A percentile compares a stretch with the other conserved stretches of the same genome.
phyloP scores from a whole-genome alignment of 2,797 vertebrate species.

The Mastacembelus armatus region DNA sequence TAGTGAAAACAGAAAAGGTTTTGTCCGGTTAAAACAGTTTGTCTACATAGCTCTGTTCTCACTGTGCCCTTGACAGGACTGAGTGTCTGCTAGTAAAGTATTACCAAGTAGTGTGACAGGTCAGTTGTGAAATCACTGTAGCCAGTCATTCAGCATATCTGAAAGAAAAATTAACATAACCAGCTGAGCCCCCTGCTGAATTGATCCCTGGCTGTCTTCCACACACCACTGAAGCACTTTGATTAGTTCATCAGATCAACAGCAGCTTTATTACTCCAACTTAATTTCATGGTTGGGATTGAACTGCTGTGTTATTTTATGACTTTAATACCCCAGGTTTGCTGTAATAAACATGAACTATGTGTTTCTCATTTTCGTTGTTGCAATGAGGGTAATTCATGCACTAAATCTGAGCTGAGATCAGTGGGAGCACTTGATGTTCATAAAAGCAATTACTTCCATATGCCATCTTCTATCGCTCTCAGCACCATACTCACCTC shows the following conservation, averaged over 20 bases:
- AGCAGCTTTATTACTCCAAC: no score
- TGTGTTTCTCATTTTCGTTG: constrained; percentile 8
- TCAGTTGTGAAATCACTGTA: no score
- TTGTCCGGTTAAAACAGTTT: no score
- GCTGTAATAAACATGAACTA: neutral
- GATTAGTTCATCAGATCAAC: constrained; percentile 4
- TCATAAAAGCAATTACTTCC: constrained; percentile 35
- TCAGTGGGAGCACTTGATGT: constrained; percentile 15
- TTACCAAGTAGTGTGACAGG: no score
- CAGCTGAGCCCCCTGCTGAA: no score
- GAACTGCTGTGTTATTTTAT: constrained; percentile 4
- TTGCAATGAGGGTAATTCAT: neutral
- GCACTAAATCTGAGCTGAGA: neutral
- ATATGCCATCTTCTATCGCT: constrained; percentile 21
- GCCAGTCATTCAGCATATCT: no score
- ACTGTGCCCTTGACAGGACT: no score
- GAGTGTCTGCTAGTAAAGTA: no score
- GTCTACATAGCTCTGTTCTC: no score
- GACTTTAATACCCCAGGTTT: constrained; percentile 7
- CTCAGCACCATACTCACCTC: neutral
- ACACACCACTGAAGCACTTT: constrained; percentile 1
- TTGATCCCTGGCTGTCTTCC: neutral
- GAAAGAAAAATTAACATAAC: no score
- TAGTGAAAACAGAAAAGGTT: no score
- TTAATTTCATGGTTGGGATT: constrained; percentile 21